phyloP scores from a whole-genome alignment of 2,797 vertebrate species.

The Sebastes steindachneri region DNA sequence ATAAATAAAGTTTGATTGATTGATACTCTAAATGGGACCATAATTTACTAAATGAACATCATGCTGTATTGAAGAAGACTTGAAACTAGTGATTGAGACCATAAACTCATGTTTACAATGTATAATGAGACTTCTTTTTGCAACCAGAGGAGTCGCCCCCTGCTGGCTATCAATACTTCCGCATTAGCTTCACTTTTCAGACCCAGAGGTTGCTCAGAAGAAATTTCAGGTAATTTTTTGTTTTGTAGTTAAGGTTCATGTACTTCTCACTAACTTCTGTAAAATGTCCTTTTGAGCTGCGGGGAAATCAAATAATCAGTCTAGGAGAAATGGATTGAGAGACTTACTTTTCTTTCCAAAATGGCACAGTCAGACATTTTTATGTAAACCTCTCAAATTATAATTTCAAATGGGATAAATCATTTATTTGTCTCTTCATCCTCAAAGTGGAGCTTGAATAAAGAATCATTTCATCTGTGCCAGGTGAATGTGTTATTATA shows the following conservation, averaged over 20 bases:
- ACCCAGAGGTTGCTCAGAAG: not conserved
- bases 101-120: not conserved
- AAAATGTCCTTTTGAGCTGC: not conserved
- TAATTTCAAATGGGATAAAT: slow-evolving; percentile 50
- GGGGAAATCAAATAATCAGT: not conserved
- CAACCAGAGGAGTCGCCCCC: no score
- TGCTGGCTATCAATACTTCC: not conserved
- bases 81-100: not conserved
- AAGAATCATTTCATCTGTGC: slow-evolving; percentile 24
- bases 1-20: no score
- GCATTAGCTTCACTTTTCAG: not conserved
- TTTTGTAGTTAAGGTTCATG: not conserved
- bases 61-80: not conserved
- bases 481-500: slow-evolving; percentile 43
- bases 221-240: not conserved
- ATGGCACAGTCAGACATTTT: not conserved
- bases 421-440: slow-evolving; percentile 32
- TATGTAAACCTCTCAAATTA: slow-evolving; percentile 21
- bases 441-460: slow-evolving; percentile 33
- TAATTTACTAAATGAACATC: no score
- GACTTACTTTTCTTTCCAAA: slow-evolving; percentile 7
- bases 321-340: not conserved
- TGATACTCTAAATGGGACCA: no score
- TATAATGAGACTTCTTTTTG: not conserved
- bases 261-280: not conserved